Evolutionary conservation across 1,140 invertebrate species (phyloP), one percentile per base, ranked within the genome.

Genomic region (Heliothis subflexa): DNA sequence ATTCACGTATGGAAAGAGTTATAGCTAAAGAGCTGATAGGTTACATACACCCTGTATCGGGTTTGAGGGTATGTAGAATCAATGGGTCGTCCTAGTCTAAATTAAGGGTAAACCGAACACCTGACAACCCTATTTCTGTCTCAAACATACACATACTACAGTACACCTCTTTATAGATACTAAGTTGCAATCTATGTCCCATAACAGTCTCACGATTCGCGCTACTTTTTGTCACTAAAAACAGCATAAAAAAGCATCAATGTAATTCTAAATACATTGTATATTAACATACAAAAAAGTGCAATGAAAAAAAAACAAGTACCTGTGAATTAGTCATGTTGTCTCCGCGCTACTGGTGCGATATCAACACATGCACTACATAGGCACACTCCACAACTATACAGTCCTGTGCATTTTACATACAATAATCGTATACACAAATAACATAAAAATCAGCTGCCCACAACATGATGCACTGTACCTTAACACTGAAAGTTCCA

Each of bases 321-420:
- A 95, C 94, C 94, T 95, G 94, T 87, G 93, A 93, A 91, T 95
- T 95, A 88, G 94, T 95, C 94, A 95, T 95, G 78, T 85, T 85
- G 92, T 80, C 86, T 86, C 86, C 86, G 25, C 59, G 84, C 86
- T 90, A 89, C 76, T 61, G 86, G 93, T 93, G 93, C 88, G 80
- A 88, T 86, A 89, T 85, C 85, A 92, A 92, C 76, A 85, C 93
- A 94, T 94, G 93, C 93, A 94, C 91, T 94, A 94, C 92, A 91
- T 86, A 89, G 87, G 86, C 88, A 85, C 86, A 89, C 89, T 92
- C 83, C 89, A 86, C 84, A 90, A 89, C 88, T 88, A 93, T 84
- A 94, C 78, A 89, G 82, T 88, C 79, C 76, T 89, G 93, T 93
- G 93, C 93, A 92, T 93, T 87, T 90, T 88, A 92, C 83, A 90